These are phyloP conservation scores for Conger conger DNA, from an alignment of 2,113 vertebrate genomes.

Conservation along the genomic window DNA sequence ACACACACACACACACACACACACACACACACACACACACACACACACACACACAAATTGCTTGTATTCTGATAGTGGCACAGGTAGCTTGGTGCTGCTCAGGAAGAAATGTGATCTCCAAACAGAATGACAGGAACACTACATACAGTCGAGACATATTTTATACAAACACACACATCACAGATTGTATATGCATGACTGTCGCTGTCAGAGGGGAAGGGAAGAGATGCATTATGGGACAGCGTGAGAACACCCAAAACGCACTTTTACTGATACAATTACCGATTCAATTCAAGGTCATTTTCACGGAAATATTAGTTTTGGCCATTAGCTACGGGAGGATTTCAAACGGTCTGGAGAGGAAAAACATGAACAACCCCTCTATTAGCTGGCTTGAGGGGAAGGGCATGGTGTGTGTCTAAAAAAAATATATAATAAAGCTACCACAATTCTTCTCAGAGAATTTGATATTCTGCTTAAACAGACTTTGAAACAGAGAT, in stretches of 20 bases:
- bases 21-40: constrained; percentile 33
- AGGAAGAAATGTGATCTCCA: not conserved
- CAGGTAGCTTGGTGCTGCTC: not conserved
- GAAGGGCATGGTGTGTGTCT: not conserved
- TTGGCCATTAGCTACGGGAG: not conserved
- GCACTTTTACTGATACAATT: not conserved
- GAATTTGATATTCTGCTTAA: constrained; percentile 20
- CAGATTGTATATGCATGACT: no score
- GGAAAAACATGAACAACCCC: not conserved
- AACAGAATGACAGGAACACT: not conserved
- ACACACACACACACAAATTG: constrained; percentile 35
- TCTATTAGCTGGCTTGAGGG: not conserved
- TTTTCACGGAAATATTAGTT: not conserved
- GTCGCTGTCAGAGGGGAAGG: no score
- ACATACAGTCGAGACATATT: not conserved
- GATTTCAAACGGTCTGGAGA: not conserved
- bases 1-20: constrained; percentile 32
- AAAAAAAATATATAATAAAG: not conserved
- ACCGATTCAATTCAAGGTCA: not conserved
- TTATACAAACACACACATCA: no score
- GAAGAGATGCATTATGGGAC: no score
- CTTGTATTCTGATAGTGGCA: not conserved
- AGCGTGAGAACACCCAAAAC: not conserved
- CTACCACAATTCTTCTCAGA: constrained; percentile 18
- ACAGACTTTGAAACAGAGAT: constrained; percentile 18